Base-by-base conservation (phyloP, 2,797 vertebrate genomes). In the Acropternis orthonyx region DNA sequence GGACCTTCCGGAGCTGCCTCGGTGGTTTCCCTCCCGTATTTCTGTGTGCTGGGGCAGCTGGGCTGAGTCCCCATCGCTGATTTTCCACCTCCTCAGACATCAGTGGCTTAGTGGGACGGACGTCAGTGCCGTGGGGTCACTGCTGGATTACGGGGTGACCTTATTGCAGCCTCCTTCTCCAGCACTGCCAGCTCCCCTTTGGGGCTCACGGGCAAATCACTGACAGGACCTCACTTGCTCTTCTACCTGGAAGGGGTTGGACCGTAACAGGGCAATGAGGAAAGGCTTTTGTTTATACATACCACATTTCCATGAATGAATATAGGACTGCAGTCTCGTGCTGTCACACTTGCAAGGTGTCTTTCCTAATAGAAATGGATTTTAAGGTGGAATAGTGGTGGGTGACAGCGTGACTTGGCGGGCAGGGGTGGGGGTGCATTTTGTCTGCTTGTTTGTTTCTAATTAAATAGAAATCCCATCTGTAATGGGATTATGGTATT, bases 401-500 rank as follows among this genome's bases (percentile, higher is more conserved):
- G 72, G 32, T 82, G 59, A 37, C 37, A 49, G 30, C 0, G 0
- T 92, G 41, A 41, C 44, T 78, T 30, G n/a, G n/a, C 28, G 44
- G 34, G 5, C 8, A 61, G 36, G 36, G 19, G 7, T 9, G n/a
- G 19, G 37, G 23, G 12, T 27, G 23, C 30, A 7, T 78, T 92
- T 72, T 85, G 23, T 0, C 1, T 67, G 52, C 74, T 73, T 82
- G 46, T 59, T 95, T 87, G 36, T 84, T 82, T 82, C 39, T 59
- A 75, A 72, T 66, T 91, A 75, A 92, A 54, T 41, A 87, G 81
- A 92, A 95, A 88, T 92, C 62, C 66, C 43, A 77, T 77, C 72
- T 89, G 46, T 74, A 93, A 92, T 55, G 65, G 56, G 84, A 87
- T 93, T 85, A 80, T 7, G 48, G 65, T 44, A 54, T 88, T 92